These are phyloP conservation scores for Periplaneta americana DNA, from an alignment of 1,140 invertebrate genomes.

Conservation along the genomic window DNA sequence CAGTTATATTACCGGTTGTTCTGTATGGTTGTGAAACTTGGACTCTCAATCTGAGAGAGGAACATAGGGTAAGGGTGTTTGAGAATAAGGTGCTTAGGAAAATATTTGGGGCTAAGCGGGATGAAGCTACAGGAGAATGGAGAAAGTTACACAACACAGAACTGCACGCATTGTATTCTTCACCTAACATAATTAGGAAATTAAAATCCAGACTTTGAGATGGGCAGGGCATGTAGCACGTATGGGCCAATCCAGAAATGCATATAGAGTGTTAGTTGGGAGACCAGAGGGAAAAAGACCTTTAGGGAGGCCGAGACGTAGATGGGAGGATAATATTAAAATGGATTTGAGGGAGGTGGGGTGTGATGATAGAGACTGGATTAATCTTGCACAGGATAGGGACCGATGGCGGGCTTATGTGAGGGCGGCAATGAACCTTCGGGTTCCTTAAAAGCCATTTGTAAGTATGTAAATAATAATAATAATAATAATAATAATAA, in stretches of 20 bases:
- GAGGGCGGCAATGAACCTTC: not conserved
- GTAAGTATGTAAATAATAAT: too few species aligned
- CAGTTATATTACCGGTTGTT: too few species aligned
- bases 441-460: not conserved
- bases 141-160: not conserved
- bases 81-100: not conserved
- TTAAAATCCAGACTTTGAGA: not conserved
- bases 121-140: not conserved
- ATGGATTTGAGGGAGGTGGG: not conserved
- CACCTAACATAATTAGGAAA: not conserved
- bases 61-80: not conserved
- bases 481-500: too few species aligned
- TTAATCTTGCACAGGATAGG: not conserved
- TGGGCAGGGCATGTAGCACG: not conserved
- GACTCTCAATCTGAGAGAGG: not conserved
- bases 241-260: not conserved
- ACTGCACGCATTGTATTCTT: not conserved
- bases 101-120: not conserved
- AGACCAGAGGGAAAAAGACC: not conserved
- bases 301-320: not conserved
- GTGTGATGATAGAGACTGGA: not conserved
- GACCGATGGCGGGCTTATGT: not conserved
- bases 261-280: not conserved
- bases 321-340: not conserved
- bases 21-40: not conserved